These are phyloP conservation scores for Salvator merianae DNA, from an alignment of 2,113 vertebrate genomes.

Conservation along the genomic window DNA sequence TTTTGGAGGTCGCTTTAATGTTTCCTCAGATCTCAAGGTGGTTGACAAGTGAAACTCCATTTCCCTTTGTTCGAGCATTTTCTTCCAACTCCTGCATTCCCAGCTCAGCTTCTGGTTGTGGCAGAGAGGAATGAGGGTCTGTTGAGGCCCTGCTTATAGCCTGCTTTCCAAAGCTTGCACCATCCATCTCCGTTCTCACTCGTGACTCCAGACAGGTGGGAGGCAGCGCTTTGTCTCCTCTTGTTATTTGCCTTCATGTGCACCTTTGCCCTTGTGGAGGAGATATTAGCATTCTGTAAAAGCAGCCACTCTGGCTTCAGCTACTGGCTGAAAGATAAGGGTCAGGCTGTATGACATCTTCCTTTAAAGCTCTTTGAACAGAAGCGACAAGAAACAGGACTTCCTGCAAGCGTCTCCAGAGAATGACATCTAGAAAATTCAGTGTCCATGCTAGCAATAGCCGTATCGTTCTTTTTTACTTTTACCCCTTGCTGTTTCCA, in stretches of 20 bases:
- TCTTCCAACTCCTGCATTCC: background rate
- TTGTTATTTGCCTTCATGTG: background rate
- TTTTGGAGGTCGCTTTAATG: slow-evolving; percentile 1
- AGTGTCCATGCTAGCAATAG: background rate
- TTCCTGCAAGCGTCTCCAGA: background rate
- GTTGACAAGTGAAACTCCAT: background rate
- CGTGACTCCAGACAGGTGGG: background rate
- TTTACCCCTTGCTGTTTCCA: background rate
- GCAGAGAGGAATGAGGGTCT: slow-evolving; percentile 13
- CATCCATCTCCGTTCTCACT: background rate
- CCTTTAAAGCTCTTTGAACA: background rate
- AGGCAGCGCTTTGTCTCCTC: background rate
- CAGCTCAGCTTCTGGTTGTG: slow-evolving; percentile 11
- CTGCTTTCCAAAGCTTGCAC: background rate
- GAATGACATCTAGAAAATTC: background rate
- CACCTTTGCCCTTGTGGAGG: background rate
- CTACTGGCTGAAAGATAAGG: background rate
- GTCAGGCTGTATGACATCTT: background rate
- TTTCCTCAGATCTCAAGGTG: background rate
- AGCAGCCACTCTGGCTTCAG: background rate
- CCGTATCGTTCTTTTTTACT: background rate
- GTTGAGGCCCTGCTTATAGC: background rate
- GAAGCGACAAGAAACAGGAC: background rate
- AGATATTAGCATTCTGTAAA: background rate
- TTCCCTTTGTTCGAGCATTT: slow-evolving; percentile 23